Evolutionary conservation across 2,888 invertebrate species (phyloP), one percentile per base, ranked within the genome.

Genomic region (Drosophila mercatorum): DNA sequence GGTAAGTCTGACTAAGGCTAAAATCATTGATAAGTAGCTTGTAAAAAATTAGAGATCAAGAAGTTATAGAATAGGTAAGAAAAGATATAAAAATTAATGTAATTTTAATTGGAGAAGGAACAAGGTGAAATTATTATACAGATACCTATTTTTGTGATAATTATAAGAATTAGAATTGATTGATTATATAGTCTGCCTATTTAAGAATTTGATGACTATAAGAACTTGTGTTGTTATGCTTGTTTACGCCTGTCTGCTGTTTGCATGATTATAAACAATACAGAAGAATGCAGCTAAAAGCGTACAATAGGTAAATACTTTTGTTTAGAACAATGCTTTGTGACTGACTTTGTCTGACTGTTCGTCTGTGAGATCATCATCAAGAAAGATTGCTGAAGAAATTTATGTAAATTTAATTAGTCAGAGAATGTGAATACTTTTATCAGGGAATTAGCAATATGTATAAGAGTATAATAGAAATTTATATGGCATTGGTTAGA

Each of bases 1-100:
- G 91, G 91, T 91, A 73, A 76, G 82, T 60, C 34, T 34, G 2
- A 22, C 14, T 36, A 11, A 5, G 51, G 34, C 17, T 17, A 0
- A 44, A 22, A 4, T 22, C 8, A 44, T 44, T 44, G 34, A 56
- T 14, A 56, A 22, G 17, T 41, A 31, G 31, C 8, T 34, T 3
- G 3, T 11, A 1, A n/a, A 17, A 5, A 10, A 5, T 10, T 17
- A 17, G 11, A 2, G n/a, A 2, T 44, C 22, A 22, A 44, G 43
- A 22, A 1, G 22, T 8, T 28, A 11, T 49, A n/a, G 17, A 34
- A 34, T 5, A 14, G 14, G 0, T 14, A 4, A 22, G 4, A 28
- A 14, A 14, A 14, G 2, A 26, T 22, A 17, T 17, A 10, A 2
- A 22, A 11, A 22, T 46, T 11, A 6, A 46, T 22, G 11, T 46